These are phyloP conservation scores for Drosophila neocordata DNA, from an alignment of 1,140 invertebrate genomes.

Conservation along the genomic window DNA sequence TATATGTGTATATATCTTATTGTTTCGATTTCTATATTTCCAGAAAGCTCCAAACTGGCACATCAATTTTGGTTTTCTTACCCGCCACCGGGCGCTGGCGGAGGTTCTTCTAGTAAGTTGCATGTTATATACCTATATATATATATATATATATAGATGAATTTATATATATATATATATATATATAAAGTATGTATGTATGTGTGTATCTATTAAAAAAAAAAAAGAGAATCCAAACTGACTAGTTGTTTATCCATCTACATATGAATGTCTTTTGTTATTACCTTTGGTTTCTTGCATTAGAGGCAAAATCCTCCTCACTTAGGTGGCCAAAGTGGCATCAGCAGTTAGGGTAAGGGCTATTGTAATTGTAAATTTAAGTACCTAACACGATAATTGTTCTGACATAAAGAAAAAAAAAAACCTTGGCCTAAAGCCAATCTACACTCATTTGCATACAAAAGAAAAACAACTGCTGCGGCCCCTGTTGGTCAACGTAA, in stretches of 20 bases:
- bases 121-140: conserved; percentile 43
- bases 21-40: conserved; percentile 19
- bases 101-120: conserved; percentile 83
- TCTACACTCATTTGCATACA: neutral
- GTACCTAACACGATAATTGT: neutral
- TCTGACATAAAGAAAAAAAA: neutral
- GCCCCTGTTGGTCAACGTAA: conserved; percentile 1
- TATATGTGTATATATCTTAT: neutral
- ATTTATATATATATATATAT: conserved; percentile 31
- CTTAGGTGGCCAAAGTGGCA: conserved; percentile 6
- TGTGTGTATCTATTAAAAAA: neutral
- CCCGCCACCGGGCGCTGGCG: conserved; percentile 86
- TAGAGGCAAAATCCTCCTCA: conserved; percentile 7
- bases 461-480: conserved; percentile 1
- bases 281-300: conserved; percentile 5
- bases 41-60: conserved; percentile 85
- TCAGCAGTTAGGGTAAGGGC: neutral
- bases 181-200: conserved; percentile 13
- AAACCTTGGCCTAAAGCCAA: neutral
- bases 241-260: conserved; percentile 13
- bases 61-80: conserved; percentile 89
- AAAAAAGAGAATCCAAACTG: neutral
- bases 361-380: neutral
- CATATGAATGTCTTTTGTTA: conserved; percentile 12
- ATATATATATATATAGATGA: conserved; percentile 27